Evolutionary conservation across 2,113 vertebrate species (phyloP).

Genomic region (Vombatus ursinus): DNA sequence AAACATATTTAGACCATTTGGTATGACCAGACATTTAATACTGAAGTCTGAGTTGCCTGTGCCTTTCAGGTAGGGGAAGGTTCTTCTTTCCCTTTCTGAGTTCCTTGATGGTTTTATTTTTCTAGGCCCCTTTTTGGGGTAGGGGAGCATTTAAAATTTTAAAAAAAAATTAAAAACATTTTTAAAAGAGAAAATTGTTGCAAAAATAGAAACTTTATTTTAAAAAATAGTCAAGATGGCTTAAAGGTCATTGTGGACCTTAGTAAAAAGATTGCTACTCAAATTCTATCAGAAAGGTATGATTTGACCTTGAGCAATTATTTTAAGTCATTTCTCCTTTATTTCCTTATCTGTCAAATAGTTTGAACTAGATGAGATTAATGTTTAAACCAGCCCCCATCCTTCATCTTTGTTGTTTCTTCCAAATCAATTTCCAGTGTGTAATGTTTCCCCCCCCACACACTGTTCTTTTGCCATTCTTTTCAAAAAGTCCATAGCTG

Average conservation of each 20-base stretch:
- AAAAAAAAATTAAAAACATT: no score
- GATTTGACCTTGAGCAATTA: background rate
- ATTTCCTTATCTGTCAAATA: background rate
- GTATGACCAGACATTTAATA: no score
- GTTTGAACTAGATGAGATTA: background rate
- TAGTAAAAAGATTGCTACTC: background rate
- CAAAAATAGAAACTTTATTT: background rate
- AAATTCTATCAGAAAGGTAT: background rate
- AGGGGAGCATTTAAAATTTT: background rate
- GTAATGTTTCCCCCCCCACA: background rate
- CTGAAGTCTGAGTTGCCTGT: no score
- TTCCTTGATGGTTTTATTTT: background rate
- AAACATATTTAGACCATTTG: no score
- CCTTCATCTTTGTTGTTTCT: background rate
- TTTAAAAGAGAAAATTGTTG: background rate
- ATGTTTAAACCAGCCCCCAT: background rate
- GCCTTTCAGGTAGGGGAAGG: no score
- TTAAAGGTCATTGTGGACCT: background rate
- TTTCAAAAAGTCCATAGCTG: background rate
- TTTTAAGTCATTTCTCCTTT: background rate
- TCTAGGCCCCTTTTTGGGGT: background rate
- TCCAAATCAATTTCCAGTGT: background rate
- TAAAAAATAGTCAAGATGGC: background rate
- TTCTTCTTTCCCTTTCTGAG: background rate
- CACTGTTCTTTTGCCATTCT: background rate